Percentiles rank a stretch among this genome's conserved stretches.
phyloP scores from a whole-genome alignment of 2,113 vertebrate species.

The Hoplias malabaricus region DNA sequence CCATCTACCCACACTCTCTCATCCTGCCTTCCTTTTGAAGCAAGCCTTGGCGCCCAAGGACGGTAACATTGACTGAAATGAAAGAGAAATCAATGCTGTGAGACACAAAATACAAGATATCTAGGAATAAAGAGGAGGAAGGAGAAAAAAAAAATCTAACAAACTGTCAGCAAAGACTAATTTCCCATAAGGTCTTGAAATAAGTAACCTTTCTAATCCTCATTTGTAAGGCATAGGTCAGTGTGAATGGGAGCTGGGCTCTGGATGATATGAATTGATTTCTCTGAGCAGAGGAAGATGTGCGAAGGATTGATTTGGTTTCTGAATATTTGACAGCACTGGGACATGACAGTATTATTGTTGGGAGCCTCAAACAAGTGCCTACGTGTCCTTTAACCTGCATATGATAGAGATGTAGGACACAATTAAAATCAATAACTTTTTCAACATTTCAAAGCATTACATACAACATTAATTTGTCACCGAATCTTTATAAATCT shows the following conservation, averaged over 20 bases:
- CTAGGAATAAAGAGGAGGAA: conserved; percentile 1
- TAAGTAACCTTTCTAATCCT: conserved; percentile 8
- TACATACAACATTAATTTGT: background rate
- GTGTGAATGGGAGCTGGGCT: background rate
- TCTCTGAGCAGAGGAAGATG: background rate
- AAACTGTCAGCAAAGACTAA: background rate
- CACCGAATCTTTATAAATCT: background rate
- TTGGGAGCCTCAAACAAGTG: background rate
- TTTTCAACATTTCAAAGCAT: background rate
- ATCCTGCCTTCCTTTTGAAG: conserved; percentile 1
- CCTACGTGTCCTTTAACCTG: background rate
- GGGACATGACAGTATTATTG: background rate
- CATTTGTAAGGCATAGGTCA: background rate
- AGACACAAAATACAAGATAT: conserved; percentile 19
- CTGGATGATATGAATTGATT: background rate
- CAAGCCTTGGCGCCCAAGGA: conserved; percentile 33
- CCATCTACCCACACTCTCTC: background rate
- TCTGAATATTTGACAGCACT: background rate
- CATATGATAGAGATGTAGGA: background rate
- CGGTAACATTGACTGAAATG: conserved; percentile 9
- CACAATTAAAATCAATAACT: background rate
- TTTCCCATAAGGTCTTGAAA: background rate
- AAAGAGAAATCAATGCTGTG: conserved; percentile 31
- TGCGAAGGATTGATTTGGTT: background rate
- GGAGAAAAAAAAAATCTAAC: background rate